Evolutionary conservation across 2,888 invertebrate species (phyloP).

Genomic region (Prenolepis imparis): DNA sequence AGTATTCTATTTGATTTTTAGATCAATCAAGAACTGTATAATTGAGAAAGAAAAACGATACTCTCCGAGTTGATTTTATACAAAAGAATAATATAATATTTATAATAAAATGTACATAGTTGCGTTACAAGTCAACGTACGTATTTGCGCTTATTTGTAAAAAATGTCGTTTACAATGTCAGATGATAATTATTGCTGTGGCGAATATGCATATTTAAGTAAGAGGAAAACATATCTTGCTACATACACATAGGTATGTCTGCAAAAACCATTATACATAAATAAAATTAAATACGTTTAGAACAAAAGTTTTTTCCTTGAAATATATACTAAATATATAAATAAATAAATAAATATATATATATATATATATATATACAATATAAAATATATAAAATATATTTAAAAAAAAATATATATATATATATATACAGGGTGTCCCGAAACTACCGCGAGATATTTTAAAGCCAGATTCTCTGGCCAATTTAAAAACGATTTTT

Average conservation of each 20-base stretch:
- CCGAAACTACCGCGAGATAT: too few species aligned
- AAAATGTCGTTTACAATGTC: constrained; percentile 17
- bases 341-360: too few species aligned
- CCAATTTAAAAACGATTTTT: too few species aligned
- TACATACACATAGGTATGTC: background rate
- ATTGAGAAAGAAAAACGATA: background rate
- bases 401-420: too few species aligned
- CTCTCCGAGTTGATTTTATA: too few species aligned
- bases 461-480: too few species aligned
- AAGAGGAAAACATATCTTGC: constrained; percentile 1
- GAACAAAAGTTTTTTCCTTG: background rate
- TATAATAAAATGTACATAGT: background rate
- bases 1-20: background rate
- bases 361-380: too few species aligned
- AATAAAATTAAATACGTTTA: background rate
- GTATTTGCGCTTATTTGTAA: background rate
- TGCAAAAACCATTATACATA: constrained; percentile 3
- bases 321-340: background rate
- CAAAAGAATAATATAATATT: background rate
- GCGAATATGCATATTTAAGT: constrained; percentile 5
- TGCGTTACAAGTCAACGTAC: background rate
- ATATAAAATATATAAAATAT: too few species aligned
- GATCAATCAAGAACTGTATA: background rate
- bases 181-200: constrained; percentile 1
- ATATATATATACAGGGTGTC: too few species aligned